Percentiles rank a stretch among this genome's conserved stretches.
phyloP scores from a whole-genome alignment of 2,888 invertebrate species.

The Heliconius erato region DNA sequence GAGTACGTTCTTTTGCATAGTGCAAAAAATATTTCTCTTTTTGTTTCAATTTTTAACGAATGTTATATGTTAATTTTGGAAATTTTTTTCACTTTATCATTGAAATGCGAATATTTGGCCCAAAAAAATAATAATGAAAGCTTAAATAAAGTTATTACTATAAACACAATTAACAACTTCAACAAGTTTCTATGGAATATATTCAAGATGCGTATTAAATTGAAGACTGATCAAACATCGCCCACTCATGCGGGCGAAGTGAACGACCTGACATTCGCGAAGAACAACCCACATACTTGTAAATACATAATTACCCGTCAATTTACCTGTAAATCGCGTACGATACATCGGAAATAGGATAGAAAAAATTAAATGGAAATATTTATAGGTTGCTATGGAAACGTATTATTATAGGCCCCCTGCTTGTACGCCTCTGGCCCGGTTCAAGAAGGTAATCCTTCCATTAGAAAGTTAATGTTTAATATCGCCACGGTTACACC shows the following conservation, averaged over 20 bases:
- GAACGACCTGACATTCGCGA: constrained; percentile 71
- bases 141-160: not conserved
- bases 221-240: constrained; percentile 53
- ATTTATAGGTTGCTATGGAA: constrained; percentile 14
- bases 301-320: constrained; percentile 49
- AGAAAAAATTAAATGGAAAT: not conserved
- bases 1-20: too few relatives aligned
- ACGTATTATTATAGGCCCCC: constrained; percentile 38
- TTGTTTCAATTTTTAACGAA: too few relatives aligned
- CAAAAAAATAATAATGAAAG: not conserved
- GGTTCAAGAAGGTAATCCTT: constrained; percentile 54
- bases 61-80: too few relatives aligned
- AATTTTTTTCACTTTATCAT: too few relatives aligned
- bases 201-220: constrained; percentile 31
- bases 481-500: constrained; percentile 31
- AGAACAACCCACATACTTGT: constrained; percentile 53
- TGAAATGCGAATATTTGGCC: too few relatives aligned
- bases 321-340: constrained; percentile 43
- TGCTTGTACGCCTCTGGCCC: constrained; percentile 36
- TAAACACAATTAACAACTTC: not conserved
- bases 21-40: too few relatives aligned
- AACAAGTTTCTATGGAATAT: not conserved
- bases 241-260: constrained; percentile 69
- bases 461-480: constrained; percentile 63
- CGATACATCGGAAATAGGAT: constrained; percentile 6